A percentile compares a stretch with the other conserved stretches of the same genome.
phyloP scores from a whole-genome alignment of 1,140 invertebrate species.

The Heliconius congener region DNA sequence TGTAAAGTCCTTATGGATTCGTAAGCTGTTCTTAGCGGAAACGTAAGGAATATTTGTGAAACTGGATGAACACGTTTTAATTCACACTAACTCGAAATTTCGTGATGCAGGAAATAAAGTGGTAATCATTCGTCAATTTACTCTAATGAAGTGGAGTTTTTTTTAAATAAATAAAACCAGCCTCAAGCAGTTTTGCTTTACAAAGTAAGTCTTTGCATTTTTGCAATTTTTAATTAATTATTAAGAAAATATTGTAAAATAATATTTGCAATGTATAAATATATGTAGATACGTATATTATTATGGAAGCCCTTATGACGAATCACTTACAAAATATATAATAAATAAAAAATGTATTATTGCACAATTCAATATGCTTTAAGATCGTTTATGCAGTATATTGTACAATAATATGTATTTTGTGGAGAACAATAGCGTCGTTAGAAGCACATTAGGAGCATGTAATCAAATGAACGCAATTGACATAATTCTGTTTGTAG shows the following conservation, averaged over 20 bases:
- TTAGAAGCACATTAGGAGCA: constrained; percentile 23
- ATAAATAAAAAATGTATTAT: too few species aligned
- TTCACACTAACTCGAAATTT: background rate
- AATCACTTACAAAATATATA: background rate
- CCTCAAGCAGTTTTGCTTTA: background rate
- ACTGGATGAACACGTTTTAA: background rate
- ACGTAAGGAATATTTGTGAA: background rate
- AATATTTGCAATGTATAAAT: background rate
- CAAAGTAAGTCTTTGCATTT: background rate
- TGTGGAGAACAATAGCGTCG: constrained; percentile 19
- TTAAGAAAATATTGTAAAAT: background rate
- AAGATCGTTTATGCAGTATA: background rate
- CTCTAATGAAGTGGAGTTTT: background rate
- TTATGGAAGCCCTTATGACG: background rate
- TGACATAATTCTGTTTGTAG: constrained; percentile 32
- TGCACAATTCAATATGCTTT: background rate
- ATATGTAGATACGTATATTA: background rate
- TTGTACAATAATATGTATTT: constrained; percentile 8
- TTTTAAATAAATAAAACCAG: background rate
- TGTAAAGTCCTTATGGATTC: too few species aligned
- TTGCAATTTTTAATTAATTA: background rate
- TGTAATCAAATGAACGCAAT: constrained; percentile 27
- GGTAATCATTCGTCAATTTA: background rate
- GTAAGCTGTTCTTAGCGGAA: too few species aligned
- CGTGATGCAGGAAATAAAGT: background rate